Percentiles rank a stretch among this genome's conserved stretches.
phyloP scores from a whole-genome alignment of 2,888 invertebrate species.

The Thysanoteuthis rhombus region DNA sequence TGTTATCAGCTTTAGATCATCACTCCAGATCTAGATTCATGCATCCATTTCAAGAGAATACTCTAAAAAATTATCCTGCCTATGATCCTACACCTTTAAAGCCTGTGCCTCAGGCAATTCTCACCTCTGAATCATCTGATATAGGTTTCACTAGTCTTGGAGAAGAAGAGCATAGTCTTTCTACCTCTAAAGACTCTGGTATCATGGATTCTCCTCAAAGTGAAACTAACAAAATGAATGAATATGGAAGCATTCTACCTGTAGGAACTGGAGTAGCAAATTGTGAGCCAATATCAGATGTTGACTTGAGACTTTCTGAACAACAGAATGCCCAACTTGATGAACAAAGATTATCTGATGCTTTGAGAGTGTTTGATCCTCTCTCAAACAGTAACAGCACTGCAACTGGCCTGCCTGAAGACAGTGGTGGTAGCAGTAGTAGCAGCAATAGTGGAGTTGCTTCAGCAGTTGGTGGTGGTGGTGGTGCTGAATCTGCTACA shows the following conservation, averaged over 20 bases:
- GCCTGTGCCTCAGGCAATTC: neutral
- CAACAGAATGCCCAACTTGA: slow-evolving; percentile 61
- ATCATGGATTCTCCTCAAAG: slow-evolving; percentile 31
- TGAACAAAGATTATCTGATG: slow-evolving; percentile 57
- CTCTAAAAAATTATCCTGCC: neutral
- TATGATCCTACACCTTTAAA: neutral
- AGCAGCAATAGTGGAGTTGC: neutral
- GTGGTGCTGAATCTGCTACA: neutral
- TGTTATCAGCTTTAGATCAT: slow-evolving; percentile 35
- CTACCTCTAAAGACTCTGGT: slow-evolving; percentile 31
- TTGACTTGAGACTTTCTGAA: slow-evolving; percentile 52
- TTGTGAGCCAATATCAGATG: slow-evolving; percentile 31
- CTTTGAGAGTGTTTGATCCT: slow-evolving; percentile 58
- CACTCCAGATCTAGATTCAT: slow-evolving; percentile 31
- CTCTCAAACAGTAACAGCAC: slow-evolving; percentile 37
- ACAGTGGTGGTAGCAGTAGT: slow-evolving; percentile 27
- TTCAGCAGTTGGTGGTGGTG: neutral
- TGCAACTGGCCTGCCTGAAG: neutral
- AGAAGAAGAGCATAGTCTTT: slow-evolving; percentile 28
- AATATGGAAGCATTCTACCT: neutral
- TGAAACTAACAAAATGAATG: slow-evolving; percentile 27
- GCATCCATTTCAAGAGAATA: slow-evolving; percentile 23
- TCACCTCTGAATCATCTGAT: neutral
- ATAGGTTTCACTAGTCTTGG: slow-evolving; percentile 21
- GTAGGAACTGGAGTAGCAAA: neutral